Percentiles rank a stretch among this genome's conserved stretches.
Evolutionary conservation across 2,113 vertebrate genomes (phyloP).

Genomic region (Lichenostomus cassidix): DNA sequence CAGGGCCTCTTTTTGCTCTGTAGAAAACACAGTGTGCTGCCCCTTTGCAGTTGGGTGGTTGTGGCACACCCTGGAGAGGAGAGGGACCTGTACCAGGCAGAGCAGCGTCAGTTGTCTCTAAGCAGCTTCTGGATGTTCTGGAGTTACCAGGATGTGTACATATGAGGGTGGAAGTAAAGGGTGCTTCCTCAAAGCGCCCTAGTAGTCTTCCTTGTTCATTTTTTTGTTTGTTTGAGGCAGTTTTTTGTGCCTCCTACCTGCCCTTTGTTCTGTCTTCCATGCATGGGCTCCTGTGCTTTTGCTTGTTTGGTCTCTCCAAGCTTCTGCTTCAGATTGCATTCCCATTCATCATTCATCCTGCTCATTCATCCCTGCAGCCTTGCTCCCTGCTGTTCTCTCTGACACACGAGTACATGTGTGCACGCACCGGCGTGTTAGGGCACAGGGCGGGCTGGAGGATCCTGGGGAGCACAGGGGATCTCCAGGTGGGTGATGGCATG

Average conservation of each 20-base stretch:
- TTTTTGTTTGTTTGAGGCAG: neutral
- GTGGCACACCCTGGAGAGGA: rapidly evolving
- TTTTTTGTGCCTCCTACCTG: neutral
- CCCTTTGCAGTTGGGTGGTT: neutral
- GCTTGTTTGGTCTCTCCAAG: neutral
- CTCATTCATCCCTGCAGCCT: neutral
- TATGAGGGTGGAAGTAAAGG: neutral
- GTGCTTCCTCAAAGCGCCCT: neutral
- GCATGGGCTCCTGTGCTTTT: neutral
- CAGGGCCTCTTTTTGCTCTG: neutral
- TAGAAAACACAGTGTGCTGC: neutral
- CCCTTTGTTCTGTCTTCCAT: neutral
- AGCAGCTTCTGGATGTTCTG: neutral
- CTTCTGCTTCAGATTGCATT: neutral
- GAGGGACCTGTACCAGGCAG: neutral
- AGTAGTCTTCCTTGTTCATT: neutral
- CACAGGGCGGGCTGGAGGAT: neutral
- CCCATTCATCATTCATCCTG: neutral
- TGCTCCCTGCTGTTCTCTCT: neutral
- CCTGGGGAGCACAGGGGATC: rapidly evolving
- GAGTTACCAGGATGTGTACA: neutral
- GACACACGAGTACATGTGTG: rapidly evolving
- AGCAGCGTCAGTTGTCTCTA: rapidly evolving
- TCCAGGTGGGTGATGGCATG: rapidly evolving
- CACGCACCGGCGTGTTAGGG: rapidly evolving